Conservation (phyloP, 2,113 vertebrate species). For the Caranx melampygus region DNA sequence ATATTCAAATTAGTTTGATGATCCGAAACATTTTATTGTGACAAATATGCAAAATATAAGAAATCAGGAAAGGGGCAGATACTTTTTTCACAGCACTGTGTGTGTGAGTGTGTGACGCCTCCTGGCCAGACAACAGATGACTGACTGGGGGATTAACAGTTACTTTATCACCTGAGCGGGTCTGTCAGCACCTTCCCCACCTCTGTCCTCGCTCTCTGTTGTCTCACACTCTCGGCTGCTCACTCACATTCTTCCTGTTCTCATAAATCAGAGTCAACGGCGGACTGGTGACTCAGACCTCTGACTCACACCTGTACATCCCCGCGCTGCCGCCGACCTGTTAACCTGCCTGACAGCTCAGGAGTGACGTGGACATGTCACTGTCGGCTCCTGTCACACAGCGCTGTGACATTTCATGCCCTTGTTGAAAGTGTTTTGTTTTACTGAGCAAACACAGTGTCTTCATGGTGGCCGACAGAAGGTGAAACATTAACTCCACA, state of each 20-base stretch:
- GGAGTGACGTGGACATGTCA: neutral
- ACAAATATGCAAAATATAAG: no score
- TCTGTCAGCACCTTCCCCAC: neutral
- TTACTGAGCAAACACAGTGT: neutral
- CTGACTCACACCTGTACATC: slow-evolving; percentile 16
- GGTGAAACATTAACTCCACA: neutral
- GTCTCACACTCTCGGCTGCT: no score
- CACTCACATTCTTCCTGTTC: no score
- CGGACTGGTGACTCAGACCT: neutral
- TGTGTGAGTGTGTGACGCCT: neutral
- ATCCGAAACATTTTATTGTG: no score
- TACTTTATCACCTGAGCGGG: neutral
- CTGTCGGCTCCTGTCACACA: neutral
- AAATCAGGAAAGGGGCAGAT: no score
- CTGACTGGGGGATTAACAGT: neutral
- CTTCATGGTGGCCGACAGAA: neutral
- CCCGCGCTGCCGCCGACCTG: no score
- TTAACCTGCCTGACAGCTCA: neutral
- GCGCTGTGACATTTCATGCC: neutral
- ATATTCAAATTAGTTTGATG: no score
- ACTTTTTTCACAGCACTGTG: neutral
- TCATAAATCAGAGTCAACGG: slow-evolving; percentile 1
- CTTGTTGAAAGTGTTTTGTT: neutral
- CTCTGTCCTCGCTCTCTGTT: no score
- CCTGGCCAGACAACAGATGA: neutral